These are phyloP conservation scores for Cyprinodon brontotheroides DNA, from an alignment of 2,113 vertebrate genomes.

Conservation along the genomic window DNA sequence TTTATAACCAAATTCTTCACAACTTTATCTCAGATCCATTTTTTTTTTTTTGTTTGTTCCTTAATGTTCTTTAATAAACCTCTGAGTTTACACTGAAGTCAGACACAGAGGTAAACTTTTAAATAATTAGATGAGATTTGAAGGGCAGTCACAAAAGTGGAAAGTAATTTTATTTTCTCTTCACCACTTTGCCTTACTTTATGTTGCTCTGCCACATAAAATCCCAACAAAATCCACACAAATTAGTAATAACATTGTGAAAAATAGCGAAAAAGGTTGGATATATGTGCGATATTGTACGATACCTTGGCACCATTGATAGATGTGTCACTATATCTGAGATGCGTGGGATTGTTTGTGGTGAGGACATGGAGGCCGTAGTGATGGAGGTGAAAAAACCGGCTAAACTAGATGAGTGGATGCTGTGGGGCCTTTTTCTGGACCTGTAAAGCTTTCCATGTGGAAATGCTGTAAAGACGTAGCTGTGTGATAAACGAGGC, in stretches of 20 bases:
- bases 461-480: constrained; percentile 30
- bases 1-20: not conserved
- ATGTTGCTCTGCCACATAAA: not conserved
- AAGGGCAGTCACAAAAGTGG: not conserved
- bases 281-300: not conserved
- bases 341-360: constrained; percentile 64
- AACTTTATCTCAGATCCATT: too few relatives aligned
- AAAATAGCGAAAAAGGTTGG: not conserved
- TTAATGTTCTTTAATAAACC: too few relatives aligned
- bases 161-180: not conserved
- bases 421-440: constrained; percentile 44
- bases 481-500: constrained; percentile 46
- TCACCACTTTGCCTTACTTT: too few relatives aligned
- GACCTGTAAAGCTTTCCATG: constrained; percentile 45
- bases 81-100: too few relatives aligned
- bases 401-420: constrained; percentile 21
- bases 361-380: constrained; percentile 47
- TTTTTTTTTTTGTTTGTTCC: too few relatives aligned
- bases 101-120: too few relatives aligned
- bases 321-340: constrained; percentile 50
- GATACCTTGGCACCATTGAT: not conserved
- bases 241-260: not conserved
- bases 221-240: not conserved
- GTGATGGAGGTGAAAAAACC: not conserved
- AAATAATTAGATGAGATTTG: not conserved